Evolutionary conservation across 1,140 invertebrate species (phyloP).

Genomic region (Drosophila obscura): DNA sequence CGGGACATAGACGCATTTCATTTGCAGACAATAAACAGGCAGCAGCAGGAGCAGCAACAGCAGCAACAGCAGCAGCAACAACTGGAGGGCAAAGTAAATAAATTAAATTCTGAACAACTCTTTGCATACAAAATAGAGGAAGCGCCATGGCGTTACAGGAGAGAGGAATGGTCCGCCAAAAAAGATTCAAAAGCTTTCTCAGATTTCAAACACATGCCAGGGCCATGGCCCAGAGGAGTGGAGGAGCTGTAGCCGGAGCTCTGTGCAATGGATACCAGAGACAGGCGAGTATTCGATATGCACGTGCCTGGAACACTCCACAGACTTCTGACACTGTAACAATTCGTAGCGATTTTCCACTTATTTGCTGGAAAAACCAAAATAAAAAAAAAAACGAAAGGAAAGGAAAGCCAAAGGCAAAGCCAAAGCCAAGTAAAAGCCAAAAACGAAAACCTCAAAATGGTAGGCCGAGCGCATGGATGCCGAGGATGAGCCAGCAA

Average conservation of each 20-base stretch:
- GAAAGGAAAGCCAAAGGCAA: too few species aligned
- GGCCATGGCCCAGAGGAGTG: neutral
- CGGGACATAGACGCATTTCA: slow-evolving; percentile 63
- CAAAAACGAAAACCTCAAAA: slow-evolving; percentile 44
- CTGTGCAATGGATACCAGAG: slow-evolving; percentile 50
- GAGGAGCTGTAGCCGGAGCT: slow-evolving; percentile 14
- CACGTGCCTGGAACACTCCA: slow-evolving; percentile 57
- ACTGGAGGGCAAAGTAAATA: slow-evolving; percentile 65
- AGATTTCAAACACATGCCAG: slow-evolving; percentile 67
- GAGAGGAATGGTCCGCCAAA: slow-evolving; percentile 21
- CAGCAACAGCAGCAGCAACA: slow-evolving; percentile 41
- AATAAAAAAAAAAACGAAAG: slow-evolving; percentile 18
- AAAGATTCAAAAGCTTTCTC: slow-evolving; percentile 49
- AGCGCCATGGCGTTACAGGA: too few species aligned
- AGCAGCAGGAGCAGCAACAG: slow-evolving; percentile 16
- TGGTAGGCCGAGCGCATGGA: slow-evolving; percentile 16
- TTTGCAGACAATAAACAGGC: slow-evolving; percentile 75
- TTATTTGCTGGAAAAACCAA: slow-evolving; percentile 61
- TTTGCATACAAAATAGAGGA: slow-evolving; percentile 76
- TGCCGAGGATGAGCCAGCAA: slow-evolving; percentile 58
- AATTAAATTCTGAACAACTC: slow-evolving; percentile 79
- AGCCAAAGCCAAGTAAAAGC: neutral
- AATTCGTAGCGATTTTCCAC: slow-evolving; percentile 80
- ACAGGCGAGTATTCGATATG: slow-evolving; percentile 40
- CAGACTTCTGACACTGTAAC: slow-evolving; percentile 62